phyloP scores from a whole-genome alignment of 1,140 invertebrate species.

The Drosophila ambigua region DNA sequence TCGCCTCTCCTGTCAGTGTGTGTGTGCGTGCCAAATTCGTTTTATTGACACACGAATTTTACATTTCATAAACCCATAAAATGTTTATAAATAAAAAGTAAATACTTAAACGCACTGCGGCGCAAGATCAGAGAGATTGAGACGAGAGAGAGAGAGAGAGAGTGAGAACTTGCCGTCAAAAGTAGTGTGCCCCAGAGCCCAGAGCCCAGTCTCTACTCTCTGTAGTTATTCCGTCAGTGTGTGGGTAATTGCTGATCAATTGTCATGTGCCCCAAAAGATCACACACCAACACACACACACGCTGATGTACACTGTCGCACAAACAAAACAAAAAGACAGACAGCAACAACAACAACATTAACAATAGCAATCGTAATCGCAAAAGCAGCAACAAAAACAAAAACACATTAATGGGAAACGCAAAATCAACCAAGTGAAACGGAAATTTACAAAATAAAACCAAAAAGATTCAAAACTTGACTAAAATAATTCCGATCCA shows the following conservation, averaged over 20 bases:
- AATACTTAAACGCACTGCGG: conserved; percentile 55
- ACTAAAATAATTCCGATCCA: background rate
- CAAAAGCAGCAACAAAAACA: background rate
- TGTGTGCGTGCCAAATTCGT: conserved; percentile 32
- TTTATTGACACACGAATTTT: conserved; percentile 63
- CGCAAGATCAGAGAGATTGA: background rate
- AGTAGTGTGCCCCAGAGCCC: conserved; percentile 15
- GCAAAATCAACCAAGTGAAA: conserved; percentile 55
- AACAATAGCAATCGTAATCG: too few relatives aligned
- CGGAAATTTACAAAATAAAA: conserved; percentile 44
- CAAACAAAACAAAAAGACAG: conserved; percentile 23
- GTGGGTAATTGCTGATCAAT: conserved; percentile 66
- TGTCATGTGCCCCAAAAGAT: conserved; percentile 57
- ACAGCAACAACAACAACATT: conserved; percentile 26
- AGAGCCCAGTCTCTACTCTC: too few relatives aligned
- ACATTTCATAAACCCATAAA: conserved; percentile 68
- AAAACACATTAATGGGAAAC: conserved; percentile 37
- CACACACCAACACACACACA: conserved; percentile 1
- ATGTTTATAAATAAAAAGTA: conserved; percentile 79
- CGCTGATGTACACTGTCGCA: too few relatives aligned
- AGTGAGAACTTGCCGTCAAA: conserved; percentile 11
- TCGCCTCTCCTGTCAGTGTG: too few relatives aligned
- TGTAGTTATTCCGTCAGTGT: conserved; percentile 3
- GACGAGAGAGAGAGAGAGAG: conserved; percentile 4
- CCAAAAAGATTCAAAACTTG: conserved; percentile 21